Evolutionary conservation across 2,888 invertebrate species (phyloP).

Genomic region (Craniophora ligustri): DNA sequence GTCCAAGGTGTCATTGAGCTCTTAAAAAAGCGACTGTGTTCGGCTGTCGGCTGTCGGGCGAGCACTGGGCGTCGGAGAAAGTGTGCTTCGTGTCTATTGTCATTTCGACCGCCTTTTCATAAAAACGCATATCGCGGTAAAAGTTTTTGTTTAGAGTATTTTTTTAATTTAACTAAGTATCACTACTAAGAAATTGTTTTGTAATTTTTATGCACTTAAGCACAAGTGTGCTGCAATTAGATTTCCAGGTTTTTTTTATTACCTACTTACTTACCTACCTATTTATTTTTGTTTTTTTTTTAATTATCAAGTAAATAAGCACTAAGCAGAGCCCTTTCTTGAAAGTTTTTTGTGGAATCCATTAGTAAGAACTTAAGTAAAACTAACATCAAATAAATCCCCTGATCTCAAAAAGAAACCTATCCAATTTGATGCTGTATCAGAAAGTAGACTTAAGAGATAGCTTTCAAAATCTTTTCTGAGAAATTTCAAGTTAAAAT

Average conservation of each 20-base stretch:
- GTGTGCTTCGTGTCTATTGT: constrained; percentile 49
- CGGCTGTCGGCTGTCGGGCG: constrained; percentile 19
- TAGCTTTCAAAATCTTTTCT: constrained; percentile 6
- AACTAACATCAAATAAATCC: too few species aligned
- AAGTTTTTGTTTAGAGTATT: constrained; percentile 45
- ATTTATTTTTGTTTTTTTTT: too few species aligned
- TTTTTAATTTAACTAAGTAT: constrained; percentile 43
- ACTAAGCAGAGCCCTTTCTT: too few species aligned
- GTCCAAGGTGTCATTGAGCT: constrained; percentile 26
- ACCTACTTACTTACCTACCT: too few species aligned
- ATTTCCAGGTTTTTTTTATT: too few species aligned
- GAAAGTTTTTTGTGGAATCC: too few species aligned
- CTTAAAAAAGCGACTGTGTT: constrained; percentile 40
- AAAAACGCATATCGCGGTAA: constrained; percentile 54
- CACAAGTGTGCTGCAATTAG: constrained; percentile 8
- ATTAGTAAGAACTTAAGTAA: too few species aligned
- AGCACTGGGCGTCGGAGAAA: constrained; percentile 40
- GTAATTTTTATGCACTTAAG: constrained; percentile 8
- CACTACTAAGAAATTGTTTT: constrained; percentile 30
- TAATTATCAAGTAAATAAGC: too few species aligned
- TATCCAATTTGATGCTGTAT: too few species aligned
- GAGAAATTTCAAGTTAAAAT: constrained; percentile 9
- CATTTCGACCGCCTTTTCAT: constrained; percentile 49
- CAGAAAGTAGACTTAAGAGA: constrained; percentile 1
- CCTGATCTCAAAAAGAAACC: too few species aligned